These are phyloP conservation scores for Meta bourneti DNA, from an alignment of 2,888 invertebrate genomes.

Conservation along the genomic window DNA sequence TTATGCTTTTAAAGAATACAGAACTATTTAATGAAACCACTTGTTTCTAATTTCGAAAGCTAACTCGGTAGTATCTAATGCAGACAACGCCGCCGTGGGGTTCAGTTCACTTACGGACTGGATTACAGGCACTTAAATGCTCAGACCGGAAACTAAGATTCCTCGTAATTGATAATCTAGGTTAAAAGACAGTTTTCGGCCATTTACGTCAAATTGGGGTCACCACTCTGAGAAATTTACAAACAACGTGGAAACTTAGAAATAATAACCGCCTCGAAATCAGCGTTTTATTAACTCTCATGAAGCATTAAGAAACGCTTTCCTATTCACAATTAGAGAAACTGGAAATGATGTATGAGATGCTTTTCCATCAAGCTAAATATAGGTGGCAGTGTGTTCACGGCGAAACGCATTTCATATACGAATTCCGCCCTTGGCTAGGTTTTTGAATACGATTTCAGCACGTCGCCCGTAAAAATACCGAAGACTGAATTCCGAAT, in stretches of 20 bases:
- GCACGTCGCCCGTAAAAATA: no score
- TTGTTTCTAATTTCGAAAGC: constrained; percentile 41
- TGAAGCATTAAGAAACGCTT: no score
- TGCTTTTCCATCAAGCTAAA: no score
- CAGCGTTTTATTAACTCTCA: no score
- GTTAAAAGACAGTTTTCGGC: constrained; percentile 66
- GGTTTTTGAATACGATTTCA: no score
- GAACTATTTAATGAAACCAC: constrained; percentile 51
- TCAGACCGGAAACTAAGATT: constrained; percentile 70
- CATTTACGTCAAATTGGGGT: constrained; percentile 63
- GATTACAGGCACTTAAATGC: constrained; percentile 69
- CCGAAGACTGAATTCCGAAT: no score
- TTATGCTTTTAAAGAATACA: constrained; percentile 50
- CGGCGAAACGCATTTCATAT: no score
- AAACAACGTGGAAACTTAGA: not conserved
- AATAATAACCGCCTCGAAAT: no score
- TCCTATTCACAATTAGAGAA: no score
- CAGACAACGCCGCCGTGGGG: constrained; percentile 26
- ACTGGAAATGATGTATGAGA: no score
- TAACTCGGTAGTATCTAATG: constrained; percentile 44
- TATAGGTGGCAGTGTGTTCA: no score
- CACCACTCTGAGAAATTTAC: constrained; percentile 29
- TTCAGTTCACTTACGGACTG: constrained; percentile 52
- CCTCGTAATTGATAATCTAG: constrained; percentile 68
- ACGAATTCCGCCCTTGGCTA: no score